These are phyloP conservation scores for Hemicordylus capensis DNA, from an alignment of 2,113 vertebrate genomes.

Conservation along the genomic window DNA sequence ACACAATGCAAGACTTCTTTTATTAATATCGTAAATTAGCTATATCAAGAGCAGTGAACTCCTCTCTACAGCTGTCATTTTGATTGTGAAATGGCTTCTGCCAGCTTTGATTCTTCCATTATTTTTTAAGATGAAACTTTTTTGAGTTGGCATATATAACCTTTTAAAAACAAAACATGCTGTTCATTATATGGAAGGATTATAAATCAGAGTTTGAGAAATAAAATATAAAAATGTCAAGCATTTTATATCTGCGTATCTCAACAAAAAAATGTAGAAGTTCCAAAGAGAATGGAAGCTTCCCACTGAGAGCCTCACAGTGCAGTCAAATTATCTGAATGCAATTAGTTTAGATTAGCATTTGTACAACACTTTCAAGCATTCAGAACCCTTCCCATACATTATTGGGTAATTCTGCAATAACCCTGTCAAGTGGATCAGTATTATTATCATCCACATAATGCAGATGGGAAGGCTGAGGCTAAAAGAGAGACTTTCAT, in stretches of 20 bases:
- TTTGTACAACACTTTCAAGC: no score
- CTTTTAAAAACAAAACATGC: neutral
- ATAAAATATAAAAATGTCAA: neutral
- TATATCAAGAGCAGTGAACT: neutral
- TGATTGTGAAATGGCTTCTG: neutral
- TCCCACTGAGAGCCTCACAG: neutral
- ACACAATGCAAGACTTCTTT: neutral
- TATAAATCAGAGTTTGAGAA: neutral
- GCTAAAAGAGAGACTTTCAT: no score
- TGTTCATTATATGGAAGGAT: neutral
- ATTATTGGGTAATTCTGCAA: no score
- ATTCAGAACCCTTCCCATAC: no score
- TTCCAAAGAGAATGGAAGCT: neutral
- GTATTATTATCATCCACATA: no score
- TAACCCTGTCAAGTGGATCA: no score
- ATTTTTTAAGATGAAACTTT: slow-evolving; percentile 13
- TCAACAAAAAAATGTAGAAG: neutral
- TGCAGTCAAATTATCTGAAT: neutral
- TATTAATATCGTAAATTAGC: neutral
- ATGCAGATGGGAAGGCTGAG: no score
- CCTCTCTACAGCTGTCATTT: neutral
- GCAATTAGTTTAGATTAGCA: neutral
- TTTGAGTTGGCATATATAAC: neutral
- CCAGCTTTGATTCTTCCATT: slow-evolving; percentile 20
- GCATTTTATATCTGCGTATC: neutral